Evolutionary conservation across 1,140 invertebrate genomes (phyloP), one percentile per base, ranked within the genome.

Genomic region (Drosophila simulans): DNA sequence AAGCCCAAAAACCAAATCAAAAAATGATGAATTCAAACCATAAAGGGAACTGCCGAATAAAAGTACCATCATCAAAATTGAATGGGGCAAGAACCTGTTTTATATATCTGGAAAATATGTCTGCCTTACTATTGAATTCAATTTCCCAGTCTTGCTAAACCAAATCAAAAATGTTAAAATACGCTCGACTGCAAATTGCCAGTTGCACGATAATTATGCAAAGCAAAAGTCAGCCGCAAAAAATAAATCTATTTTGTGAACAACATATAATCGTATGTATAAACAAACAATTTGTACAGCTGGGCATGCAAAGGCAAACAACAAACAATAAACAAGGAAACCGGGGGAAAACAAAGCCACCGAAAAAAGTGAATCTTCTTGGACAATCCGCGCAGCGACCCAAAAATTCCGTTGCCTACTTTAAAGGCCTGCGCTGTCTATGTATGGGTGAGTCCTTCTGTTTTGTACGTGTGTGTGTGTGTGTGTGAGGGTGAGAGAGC

Each of bases 361-460:
- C 10, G 10, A 60, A 58, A 62, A 62, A 74, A 12, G 3, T 49
- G 4, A 40, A 62, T 62, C 76, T 64, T 43, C 42, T 70, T 62
- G 22, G 60, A 56, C 62, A 17, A 55, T 40, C 42, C 54, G 54
- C 54, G 54, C 68, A 73, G 69, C 69, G 42, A 51, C 42, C 54
- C 53, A 65, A 73, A 85, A 84, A 63, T 75, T 69, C n/a, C 35
- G 54, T 75, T 75, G 78, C 79, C 78, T 82, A 82, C 78, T 75
- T 82, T 81, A 59, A 39, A 55, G 71, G 52, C 53, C 45, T 49
- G 49, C 59, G 51, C 52, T 63, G 59, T 46, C 31, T 22, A 17
- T 42, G 17, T 35, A 25, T 69, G 42, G 17, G 27, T 34, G 27
- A 51, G 27, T 51, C 48, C 48, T 51, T 34, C 48, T 15, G 8